Conservation (phyloP, 2,113 vertebrate species). For the Vulpes vulpes region DNA sequence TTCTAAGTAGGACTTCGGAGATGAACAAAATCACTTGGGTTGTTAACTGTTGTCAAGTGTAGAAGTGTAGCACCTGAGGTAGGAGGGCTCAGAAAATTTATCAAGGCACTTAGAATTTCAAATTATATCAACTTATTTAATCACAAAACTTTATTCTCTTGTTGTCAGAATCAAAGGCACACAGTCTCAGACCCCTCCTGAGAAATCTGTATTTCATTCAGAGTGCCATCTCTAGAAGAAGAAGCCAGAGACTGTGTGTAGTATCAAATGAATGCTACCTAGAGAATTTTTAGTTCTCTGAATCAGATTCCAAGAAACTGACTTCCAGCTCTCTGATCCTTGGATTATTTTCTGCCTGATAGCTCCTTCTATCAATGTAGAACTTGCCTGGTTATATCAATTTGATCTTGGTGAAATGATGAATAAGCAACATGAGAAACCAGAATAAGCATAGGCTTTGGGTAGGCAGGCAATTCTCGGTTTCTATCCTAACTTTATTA, state of each 20-base stretch:
- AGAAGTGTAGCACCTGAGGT: not conserved
- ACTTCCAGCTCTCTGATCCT: not conserved
- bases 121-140: conserved; percentile 30
- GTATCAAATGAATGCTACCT: not conserved
- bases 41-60: not conserved
- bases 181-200: not conserved
- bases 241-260: not conserved
- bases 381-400: not conserved
- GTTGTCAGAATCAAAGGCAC: not conserved
- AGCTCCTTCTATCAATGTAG: not conserved
- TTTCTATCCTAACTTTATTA: conserved; percentile 26
- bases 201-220: not conserved
- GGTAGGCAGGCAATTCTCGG: not conserved
- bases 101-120: not conserved
- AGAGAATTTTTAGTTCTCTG: conserved; percentile 16
- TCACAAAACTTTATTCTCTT: conserved; percentile 26
- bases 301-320: not conserved
- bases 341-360: not conserved
- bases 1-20: not conserved
- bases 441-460: not conserved
- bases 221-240: not conserved
- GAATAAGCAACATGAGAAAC: not conserved
- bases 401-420: conserved; percentile 9
- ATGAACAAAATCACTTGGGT: conserved; percentile 5
- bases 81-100: conserved; percentile 3